Conservation (phyloP, 37 sponge, comb jelly and placozoan species). For the Oopsacas minuta region DNA sequence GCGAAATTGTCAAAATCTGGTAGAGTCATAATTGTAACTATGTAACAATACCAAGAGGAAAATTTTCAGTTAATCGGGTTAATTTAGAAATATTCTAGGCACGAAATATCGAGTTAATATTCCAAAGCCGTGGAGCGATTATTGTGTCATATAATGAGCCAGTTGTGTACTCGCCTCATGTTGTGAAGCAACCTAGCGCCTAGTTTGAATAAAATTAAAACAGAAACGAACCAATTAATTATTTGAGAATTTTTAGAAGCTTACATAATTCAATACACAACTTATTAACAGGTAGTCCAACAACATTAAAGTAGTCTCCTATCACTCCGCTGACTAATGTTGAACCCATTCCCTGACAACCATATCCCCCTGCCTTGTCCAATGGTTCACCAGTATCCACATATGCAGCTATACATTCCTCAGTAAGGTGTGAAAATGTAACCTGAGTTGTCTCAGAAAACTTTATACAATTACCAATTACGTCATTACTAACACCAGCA, state of each 20-base stretch:
- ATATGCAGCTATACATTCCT: slow-evolving; percentile 46
- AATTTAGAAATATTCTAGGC: no score
- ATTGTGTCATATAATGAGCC: no score
- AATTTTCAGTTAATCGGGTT: no score
- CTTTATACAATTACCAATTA: background rate
- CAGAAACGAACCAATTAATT: no score
- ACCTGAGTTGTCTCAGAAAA: slow-evolving; percentile 67
- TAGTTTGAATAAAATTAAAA: no score
- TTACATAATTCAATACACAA: slow-evolving; percentile 40
- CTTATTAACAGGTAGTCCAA: slow-evolving; percentile 70
- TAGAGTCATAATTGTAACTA: background rate
- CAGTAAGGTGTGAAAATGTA: slow-evolving; percentile 34
- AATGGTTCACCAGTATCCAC: slow-evolving; percentile 71
- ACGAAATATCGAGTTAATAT: no score
- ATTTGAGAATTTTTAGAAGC: slow-evolving; percentile 22
- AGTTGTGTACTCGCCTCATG: no score
- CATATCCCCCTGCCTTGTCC: slow-evolving; percentile 52
- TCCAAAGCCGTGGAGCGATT: no score
- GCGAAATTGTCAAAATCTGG: background rate
- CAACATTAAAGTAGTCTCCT: slow-evolving; percentile 86
- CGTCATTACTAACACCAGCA: background rate
- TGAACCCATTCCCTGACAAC: slow-evolving; percentile 76
- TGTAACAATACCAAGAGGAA: no score
- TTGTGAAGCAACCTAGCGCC: background rate
- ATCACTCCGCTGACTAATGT: slow-evolving; percentile 49